Conservation (phyloP, 2,888 invertebrate species). For the Gastracanthus pulcherrimus region DNA sequence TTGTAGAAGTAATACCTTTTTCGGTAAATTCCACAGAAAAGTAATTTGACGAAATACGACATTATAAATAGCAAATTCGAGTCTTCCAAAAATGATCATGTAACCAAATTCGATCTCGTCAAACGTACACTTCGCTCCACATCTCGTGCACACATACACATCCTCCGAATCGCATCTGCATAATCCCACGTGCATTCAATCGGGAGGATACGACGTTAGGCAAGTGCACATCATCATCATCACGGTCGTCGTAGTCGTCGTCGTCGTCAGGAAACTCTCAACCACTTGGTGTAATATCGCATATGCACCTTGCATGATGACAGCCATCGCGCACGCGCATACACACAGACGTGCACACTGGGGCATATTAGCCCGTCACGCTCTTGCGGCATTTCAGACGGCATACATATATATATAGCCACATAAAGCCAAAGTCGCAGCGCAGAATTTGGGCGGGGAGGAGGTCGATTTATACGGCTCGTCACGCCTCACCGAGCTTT, state of each 20-base stretch:
- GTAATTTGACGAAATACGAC: too few relatives aligned
- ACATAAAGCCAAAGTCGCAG: background rate
- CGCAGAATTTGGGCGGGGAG: background rate
- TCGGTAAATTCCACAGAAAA: too few relatives aligned
- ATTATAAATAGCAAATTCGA: too few relatives aligned
- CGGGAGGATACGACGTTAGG: background rate
- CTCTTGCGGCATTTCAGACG: conserved; percentile 2
- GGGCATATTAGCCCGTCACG: background rate
- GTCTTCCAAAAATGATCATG: background rate
- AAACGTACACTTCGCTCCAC: background rate
- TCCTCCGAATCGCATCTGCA: conserved; percentile 23
- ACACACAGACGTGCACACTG: background rate
- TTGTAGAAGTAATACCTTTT: too few relatives aligned
- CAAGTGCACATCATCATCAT: conserved; percentile 23
- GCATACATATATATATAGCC: background rate
- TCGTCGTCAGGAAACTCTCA: conserved; percentile 15
- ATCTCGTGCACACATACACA: background rate
- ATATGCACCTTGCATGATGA: background rate
- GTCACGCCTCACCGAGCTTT: conserved; percentile 19
- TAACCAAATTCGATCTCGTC: background rate
- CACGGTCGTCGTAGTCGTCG: background rate
- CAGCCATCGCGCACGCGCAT: background rate
- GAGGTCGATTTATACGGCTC: conserved; percentile 15
- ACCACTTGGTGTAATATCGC: conserved; percentile 10
- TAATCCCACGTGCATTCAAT: conserved; percentile 50